Evolutionary conservation across 2,888 invertebrate species (phyloP), one percentile per base, ranked within the genome.

Genomic region (Mellilla xanthometata): DNA sequence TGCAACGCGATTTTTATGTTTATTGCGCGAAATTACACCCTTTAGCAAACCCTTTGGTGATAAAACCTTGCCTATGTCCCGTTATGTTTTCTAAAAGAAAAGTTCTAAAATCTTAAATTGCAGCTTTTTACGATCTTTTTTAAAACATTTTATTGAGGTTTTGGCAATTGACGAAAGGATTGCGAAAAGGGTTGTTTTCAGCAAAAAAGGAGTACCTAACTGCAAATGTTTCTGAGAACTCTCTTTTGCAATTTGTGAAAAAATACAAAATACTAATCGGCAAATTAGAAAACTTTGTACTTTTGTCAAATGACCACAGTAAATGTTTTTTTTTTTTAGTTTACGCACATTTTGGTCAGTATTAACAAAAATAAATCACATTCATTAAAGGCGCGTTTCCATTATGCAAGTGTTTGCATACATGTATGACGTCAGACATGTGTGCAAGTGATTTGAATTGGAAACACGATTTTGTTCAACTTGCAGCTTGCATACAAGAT

Each of bases 31-130:
- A 46, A 62, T 60, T 8, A 32, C 47, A 38, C 15, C 52, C 53
- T 66, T 77, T 72, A 73, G 72, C 76, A 59, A 78, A 71, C 74
- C 75, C 72, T 81, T 83, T 81, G 40, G 63, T 58, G 58, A 68
- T 72, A 63, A 65, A 65, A 51, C 53, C 50, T 56, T 63, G 36
- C 29, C 53, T 55, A 54, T 48, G 15, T 45, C 34, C 61, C 62
- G 65, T 78, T 80, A 71, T 49, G 60, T 69, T 58, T 38, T 33
- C 11, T 22, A 42, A 28, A 31, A 36, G 39, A 40, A 43, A 41
- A 23, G 11, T 41, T 42, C 29, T 23, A 56, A 45, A 42, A 55
- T 54, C n/a, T n/a, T n/a, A 32, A 36, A 31, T 39, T 19, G 46
- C 41, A 8, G 35, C 56, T 48, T 60, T 36, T 58, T 36, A 38